Base-by-base conservation (phyloP, 2,797 vertebrate species). In the Pantherophis alleghaniensis region DNA sequence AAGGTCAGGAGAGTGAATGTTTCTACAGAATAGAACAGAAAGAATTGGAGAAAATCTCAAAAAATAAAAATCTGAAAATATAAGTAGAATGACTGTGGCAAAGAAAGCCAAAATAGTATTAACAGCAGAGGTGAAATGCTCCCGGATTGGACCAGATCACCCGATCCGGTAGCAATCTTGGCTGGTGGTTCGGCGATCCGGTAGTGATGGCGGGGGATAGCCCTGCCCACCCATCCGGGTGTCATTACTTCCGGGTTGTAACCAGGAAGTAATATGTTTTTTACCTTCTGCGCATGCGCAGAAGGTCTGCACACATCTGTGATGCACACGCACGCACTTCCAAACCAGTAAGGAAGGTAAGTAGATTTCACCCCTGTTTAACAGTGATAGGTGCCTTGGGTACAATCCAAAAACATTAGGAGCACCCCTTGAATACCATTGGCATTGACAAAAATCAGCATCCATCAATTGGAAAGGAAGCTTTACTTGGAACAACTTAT, bases 271-370 rank as follows among this genome's bases (percentile, higher is more conserved):
- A 42, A 42, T 42, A 0, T 47, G 42, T 51, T 51, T 51, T 51
- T 51, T 51, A 51, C 6, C 47, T 51, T 51, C 47, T 51, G 47
- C 0, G 6, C 47, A 51, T 51, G 47, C 6, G 47, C 6, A 51
- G 47, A 51, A 51, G 47, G 47, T 51, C 47, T 51, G 6, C 47
- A 7, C 6, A 5, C 6, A 51, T 6, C 47, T 51, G 47, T 51
- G 47, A 51, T 5, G 47, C 1, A 1, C 6, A 1, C 6, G 1
- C 47, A 51, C 0, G 47, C 1, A 0, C 47, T 51, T 51, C 47
- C 6, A 0, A 51, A 51, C 47, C 6, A 7, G 7, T 51, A 51
- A 51, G 47, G 47, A 51, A 51, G 47, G 6, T 51, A 51, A 51
- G 47, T 51, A 51, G 47, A 7, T 51, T 51, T 51, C 47, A 51